Conservation (phyloP, 2,113 vertebrate genomes). For the Gulo gulo region DNA sequence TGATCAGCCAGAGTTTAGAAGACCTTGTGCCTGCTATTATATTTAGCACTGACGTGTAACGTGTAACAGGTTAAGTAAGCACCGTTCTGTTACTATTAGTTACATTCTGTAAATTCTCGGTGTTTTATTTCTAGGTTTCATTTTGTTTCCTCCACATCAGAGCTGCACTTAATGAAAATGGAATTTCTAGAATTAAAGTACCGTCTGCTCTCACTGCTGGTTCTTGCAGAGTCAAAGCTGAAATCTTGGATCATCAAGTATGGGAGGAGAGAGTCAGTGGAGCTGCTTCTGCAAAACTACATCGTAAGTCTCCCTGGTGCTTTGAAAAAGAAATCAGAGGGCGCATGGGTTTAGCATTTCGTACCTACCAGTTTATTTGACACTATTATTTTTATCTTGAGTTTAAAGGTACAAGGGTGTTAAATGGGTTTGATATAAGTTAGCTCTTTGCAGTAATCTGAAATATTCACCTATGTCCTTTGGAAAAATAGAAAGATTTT, state of each 20-base stretch:
- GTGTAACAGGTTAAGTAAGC: slow-evolving; percentile 63
- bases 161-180: slow-evolving; percentile 95
- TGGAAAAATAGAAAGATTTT: neutral
- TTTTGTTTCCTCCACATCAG: slow-evolving; percentile 93
- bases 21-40: slow-evolving; percentile 29
- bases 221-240: slow-evolving; percentile 96
- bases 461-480: neutral
- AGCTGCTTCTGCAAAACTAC: slow-evolving; percentile 94
- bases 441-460: neutral
- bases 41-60: slow-evolving; percentile 20
- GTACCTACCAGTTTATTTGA: neutral
- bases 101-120: slow-evolving; percentile 61
- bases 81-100: slow-evolving; percentile 55
- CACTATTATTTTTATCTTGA: neutral
- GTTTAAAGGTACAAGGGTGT: neutral
- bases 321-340: neutral
- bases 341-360: neutral
- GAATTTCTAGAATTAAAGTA: slow-evolving; percentile 99
- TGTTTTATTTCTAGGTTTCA: slow-evolving; percentile 90
- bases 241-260: slow-evolving; percentile 99
- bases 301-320: slow-evolving; percentile 85
- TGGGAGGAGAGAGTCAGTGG: slow-evolving; percentile 94
- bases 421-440: neutral
- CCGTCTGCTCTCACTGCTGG: slow-evolving; percentile 94
- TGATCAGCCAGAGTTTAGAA: slow-evolving; percentile 44